Base-by-base conservation (phyloP, 2,888 invertebrate genomes). In the Yponomeuta sedellus region DNA sequence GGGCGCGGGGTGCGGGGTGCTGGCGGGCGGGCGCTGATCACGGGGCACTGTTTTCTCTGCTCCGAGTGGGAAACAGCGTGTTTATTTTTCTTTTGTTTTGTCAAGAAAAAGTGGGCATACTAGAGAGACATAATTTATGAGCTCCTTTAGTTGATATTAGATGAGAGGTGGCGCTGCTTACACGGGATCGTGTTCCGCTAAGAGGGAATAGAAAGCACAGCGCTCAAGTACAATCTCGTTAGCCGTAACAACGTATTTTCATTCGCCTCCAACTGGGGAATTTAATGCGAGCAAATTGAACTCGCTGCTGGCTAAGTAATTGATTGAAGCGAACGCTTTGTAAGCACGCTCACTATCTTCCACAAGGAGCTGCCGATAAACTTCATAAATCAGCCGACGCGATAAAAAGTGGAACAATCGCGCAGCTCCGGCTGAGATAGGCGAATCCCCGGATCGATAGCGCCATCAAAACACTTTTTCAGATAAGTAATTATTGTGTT, bases 261-360 rank as follows among this genome's bases (percentile, higher is more conserved):
- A 61, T 44, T 44, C 22, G 19, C 11, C 44, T 19, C 44, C 44
- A 19, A 40, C 63, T 61, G n/a, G 61, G 20, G 22, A 63, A 56
- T 58, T 34, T 57, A 64, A 58, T 57, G 25, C 34, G 64, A 52
- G 80, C 80, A 82, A 83, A 83, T 81, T 81, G 83, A 81, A 82
- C 78, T 76, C 73, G 75, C 74, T 74, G 76, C 72, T 73, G 69
- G 70, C 74, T 78, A 78, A 80, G 83, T 82, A 83, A 85, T 86
- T 86, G 86, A 86, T 85, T 81, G 78, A 82, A 77, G 73, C 70
- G 70, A 73, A 75, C 77, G 80, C 78, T 83, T 83, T 82, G 82
- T 82, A 75, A 72, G 74, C 16, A 52, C 44, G 72, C 75, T 73
- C 76, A 75, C 78, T 82, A 82, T 83, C 82, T 77, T 74, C 69